Evolutionary conservation across 2,888 invertebrate genomes (phyloP), one percentile per base, ranked within the genome.

Genomic region (Platerodrilus igneus): DNA sequence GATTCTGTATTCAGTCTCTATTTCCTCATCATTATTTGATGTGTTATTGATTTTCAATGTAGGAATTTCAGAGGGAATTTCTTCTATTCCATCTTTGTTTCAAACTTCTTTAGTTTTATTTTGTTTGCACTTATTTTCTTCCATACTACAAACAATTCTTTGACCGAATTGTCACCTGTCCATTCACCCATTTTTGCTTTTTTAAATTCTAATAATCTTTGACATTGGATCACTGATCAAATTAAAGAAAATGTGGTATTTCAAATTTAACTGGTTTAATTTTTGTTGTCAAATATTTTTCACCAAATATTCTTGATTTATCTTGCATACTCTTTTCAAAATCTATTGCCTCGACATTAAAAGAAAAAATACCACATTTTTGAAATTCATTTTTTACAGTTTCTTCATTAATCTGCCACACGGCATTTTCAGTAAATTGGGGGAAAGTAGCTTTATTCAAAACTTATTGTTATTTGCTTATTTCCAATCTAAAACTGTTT

Each of bases 221-320:
- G 8, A 5, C 8, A 4, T 15, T 15, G 20, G 34, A 41, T 44
- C 20, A 44, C 26, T 30, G 40, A 44, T 47, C 43, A 19, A 47
- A 47, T 41, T 47, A 44, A n/a, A 45, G 41, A 47, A 47, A 47
- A 47, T 47, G 36, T 21, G 47, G 47, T 34, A 47, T 29, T 8
- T 44, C 37, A 41, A 47, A 47, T 17, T 15, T 37, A 34, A 37
- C 37, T 31, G 43, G 47, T 20, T 44, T 44, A 15, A 33, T 26
- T 27, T 36, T 47, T 31, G 32, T 23, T 30, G 26, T 30, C 16
- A 21, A 16, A n/a, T n/a, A n/a, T 33, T 31, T 15, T 13, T 30
- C 20, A 29, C 33, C 37, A 18, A 31, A 26, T 10, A 15, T 41
- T 15, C 41, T 19, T 9, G 34, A 34, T 35, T 10, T 5, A 10